Conservation (phyloP, 2,797 vertebrate species). For the Macropodus opercularis region DNA sequence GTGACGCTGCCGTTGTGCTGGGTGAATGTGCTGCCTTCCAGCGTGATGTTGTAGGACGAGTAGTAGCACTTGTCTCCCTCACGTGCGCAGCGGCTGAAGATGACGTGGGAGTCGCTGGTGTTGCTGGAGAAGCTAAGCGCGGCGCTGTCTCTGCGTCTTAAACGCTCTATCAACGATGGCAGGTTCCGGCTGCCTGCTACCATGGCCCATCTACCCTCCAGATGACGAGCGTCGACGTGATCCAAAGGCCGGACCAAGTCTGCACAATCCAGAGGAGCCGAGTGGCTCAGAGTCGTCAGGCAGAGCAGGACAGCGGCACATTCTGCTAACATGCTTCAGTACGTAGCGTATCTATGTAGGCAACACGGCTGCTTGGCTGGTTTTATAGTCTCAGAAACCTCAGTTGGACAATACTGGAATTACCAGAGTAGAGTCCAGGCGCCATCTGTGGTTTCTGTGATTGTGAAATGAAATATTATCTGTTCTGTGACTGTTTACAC, state of each 20-base stretch:
- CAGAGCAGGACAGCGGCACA: constrained; percentile 21
- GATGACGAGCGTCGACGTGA: not conserved
- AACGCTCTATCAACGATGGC: constrained; percentile 5
- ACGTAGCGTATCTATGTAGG: not conserved
- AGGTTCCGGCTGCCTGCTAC: constrained; percentile 39
- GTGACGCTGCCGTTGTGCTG: constrained; percentile 3
- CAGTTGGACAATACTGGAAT: constrained; percentile 25
- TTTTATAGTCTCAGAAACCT: constrained; percentile 31
- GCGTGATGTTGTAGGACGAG: constrained; percentile 18
- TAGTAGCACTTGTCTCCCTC: not conserved
- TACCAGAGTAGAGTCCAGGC: constrained; percentile 16
- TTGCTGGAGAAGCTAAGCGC: constrained; percentile 14
- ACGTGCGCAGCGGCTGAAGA: constrained; percentile 24
- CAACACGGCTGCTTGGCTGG: not conserved
- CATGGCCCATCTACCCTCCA: constrained; percentile 41
- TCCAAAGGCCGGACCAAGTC: constrained; percentile 34
- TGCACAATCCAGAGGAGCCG: constrained; percentile 48
- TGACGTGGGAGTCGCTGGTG: constrained; percentile 1
- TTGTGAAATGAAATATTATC: constrained; percentile 25
- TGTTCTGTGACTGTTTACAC: constrained; percentile 1
- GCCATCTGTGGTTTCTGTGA: constrained; percentile 27
- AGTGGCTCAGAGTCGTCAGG: constrained; percentile 21
- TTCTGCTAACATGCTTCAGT: constrained; percentile 22
- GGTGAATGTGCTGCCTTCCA: constrained; percentile 27
- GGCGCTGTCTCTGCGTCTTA: constrained; percentile 38